Conservation (phyloP, 2,797 vertebrate genomes). For the Gallirallus australis region DNA sequence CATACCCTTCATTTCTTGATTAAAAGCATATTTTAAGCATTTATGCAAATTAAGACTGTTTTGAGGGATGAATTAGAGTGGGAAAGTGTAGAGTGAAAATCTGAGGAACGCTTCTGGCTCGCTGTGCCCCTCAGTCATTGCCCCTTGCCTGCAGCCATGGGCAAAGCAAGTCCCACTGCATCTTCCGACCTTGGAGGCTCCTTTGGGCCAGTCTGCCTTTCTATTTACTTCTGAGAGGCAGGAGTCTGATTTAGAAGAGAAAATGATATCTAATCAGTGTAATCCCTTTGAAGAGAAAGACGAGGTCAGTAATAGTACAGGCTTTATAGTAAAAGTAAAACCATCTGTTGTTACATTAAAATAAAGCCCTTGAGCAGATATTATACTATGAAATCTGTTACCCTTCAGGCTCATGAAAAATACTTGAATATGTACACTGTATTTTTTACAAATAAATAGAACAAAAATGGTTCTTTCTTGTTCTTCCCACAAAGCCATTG, state of each 20-base stretch:
- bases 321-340: constrained; percentile 59
- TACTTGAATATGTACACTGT: constrained; percentile 56
- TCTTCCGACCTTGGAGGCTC: neutral
- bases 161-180: neutral
- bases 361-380: constrained; percentile 62
- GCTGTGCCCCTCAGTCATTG: accelerated
- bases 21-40: neutral
- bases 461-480: constrained; percentile 52
- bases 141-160: neutral
- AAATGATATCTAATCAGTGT: constrained; percentile 62
- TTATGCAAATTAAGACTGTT: neutral
- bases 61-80: neutral
- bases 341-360: constrained; percentile 61
- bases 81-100: neutral
- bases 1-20: neutral
- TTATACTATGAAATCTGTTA: constrained; percentile 46
- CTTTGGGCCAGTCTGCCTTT: neutral
- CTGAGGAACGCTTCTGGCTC: neutral
- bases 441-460: constrained; percentile 67
- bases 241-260: constrained; percentile 44
- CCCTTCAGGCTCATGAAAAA: constrained; percentile 41
- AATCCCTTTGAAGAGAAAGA: constrained; percentile 70
- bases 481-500: constrained; percentile 52
- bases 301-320: constrained; percentile 60
- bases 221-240: constrained; percentile 46